A percentile compares a stretch with the other conserved stretches of the same genome.
Evolutionary conservation across 2,888 invertebrate genomes (phyloP).

Genomic region (Labia minor): DNA sequence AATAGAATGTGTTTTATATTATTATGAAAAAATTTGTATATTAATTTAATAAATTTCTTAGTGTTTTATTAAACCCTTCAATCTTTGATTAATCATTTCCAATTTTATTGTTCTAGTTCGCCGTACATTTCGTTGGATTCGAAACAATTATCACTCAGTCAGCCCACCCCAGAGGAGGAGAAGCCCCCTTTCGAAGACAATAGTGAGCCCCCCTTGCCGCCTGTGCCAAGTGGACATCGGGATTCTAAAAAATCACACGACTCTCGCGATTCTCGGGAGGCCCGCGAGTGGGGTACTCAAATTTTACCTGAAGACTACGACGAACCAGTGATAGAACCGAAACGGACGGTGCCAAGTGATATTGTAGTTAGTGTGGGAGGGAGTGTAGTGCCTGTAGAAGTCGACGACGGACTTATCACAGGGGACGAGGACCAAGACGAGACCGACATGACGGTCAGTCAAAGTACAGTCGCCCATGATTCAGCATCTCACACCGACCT

Average conservation of each 20-base stretch:
- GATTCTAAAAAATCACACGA: slow-evolving; percentile 6
- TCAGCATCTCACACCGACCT: neutral
- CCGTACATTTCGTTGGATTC: slow-evolving; percentile 22
- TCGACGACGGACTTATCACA: neutral
- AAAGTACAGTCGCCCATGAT: slow-evolving; percentile 23
- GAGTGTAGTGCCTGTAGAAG: neutral
- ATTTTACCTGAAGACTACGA: neutral
- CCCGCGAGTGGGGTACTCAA: neutral
- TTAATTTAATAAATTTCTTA: no score
- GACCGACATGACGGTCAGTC: slow-evolving; percentile 42
- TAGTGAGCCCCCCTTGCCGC: neutral
- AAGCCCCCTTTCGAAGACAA: neutral
- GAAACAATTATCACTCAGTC: neutral
- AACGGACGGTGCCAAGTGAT: neutral
- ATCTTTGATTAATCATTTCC: no score
- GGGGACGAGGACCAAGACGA: slow-evolving; percentile 27
- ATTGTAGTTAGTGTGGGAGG: neutral
- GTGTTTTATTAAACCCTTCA: no score
- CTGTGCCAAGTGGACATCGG: neutral
- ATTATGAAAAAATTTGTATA: no score
- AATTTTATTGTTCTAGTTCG: slow-evolving; percentile 22
- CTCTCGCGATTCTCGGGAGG: neutral
- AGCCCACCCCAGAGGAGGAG: neutral
- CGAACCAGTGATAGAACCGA: neutral
- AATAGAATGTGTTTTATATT: no score